Evolutionary conservation across 2,797 vertebrate genomes (phyloP), one percentile per base, ranked within the genome.

Genomic region (Hirundo rustica): DNA sequence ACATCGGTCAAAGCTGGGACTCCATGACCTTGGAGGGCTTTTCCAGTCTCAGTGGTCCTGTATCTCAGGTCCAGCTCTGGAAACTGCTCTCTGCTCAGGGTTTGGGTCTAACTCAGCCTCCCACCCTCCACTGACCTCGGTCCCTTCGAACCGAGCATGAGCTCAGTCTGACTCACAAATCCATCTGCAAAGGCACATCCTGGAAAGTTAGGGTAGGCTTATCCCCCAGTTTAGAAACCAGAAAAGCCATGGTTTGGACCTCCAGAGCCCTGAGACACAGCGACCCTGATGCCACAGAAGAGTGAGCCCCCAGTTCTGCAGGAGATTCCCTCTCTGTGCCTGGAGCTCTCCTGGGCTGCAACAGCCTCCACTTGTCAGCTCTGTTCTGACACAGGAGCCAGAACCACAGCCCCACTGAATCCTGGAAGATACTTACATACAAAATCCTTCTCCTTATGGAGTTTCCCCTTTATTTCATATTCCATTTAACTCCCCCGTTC

Each of bases 311-410:
- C 5, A 32, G 48, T 3, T 48, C 48, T 21, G 16, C 25, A 2
- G 0, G 2, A 18, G 51, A 73, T 36, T 16, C 5, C 13, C 2
- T 1, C 44, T 15, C 34, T 1, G 17, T 20, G n/a, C 53, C 20
- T 0, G 2, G 29, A 65, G 54, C 55, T 32, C 27, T 58, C 51
- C 55, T 3, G 36, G 50, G 53, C 65, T 89, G 47, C 67, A 16
- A 11, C 32, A 53, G 38, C n/a, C 34, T 44, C 34, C n/a, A 7
- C 30, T 34, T 17, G 26, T 16, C 32, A 40, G 21, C 6, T 9
- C n/a, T 30, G 3, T 7, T 66, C 51, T 80, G 44, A 36, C 13
- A 51, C 29, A 79, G 53, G 10, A 92, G 53, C 11, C 64, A 54
- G 30, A 50, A 48, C 22, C 61, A 42, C 1, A 6, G 29, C 32